phyloP scores from a whole-genome alignment of 1,140 invertebrate genomes.

The Orchestia grillus region DNA sequence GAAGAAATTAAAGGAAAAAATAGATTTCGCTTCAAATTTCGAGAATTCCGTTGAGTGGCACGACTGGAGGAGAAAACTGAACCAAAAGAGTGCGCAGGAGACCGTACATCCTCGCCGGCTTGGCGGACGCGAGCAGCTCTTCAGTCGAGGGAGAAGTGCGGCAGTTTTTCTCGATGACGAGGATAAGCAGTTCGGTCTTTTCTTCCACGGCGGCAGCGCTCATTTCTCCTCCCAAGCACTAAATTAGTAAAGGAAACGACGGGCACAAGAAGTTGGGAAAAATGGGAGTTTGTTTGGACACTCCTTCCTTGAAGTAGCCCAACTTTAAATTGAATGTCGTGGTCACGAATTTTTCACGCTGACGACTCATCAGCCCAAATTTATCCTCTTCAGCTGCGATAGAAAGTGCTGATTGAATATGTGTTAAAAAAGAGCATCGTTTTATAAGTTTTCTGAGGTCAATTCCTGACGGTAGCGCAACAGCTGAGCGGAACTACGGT shows the following conservation, averaged over 20 bases:
- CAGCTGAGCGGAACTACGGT: neutral
- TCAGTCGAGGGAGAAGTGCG: neutral
- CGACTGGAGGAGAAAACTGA: neutral
- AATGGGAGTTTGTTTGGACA: neutral
- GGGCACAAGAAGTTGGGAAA: neutral
- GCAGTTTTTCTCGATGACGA: neutral
- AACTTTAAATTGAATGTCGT: neutral
- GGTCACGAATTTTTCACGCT: neutral
- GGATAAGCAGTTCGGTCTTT: neutral
- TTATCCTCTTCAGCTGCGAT: neutral
- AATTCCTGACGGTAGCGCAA: neutral
- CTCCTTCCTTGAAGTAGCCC: neutral
- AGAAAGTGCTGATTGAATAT: neutral
- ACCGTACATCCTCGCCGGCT: neutral
- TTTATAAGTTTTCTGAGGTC: neutral
- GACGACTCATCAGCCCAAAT: neutral
- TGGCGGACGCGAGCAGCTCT: neutral
- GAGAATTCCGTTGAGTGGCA: neutral
- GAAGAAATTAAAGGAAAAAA: neutral
- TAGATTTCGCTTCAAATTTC: neutral
- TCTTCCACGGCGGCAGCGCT: neutral
- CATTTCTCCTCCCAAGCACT: neutral
- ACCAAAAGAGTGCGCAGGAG: neutral
- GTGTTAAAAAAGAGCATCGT: neutral
- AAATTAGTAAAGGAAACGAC: neutral